phyloP scores from a whole-genome alignment of 2,888 invertebrate genomes.

The Eudasyphora cyanicolor region DNA sequence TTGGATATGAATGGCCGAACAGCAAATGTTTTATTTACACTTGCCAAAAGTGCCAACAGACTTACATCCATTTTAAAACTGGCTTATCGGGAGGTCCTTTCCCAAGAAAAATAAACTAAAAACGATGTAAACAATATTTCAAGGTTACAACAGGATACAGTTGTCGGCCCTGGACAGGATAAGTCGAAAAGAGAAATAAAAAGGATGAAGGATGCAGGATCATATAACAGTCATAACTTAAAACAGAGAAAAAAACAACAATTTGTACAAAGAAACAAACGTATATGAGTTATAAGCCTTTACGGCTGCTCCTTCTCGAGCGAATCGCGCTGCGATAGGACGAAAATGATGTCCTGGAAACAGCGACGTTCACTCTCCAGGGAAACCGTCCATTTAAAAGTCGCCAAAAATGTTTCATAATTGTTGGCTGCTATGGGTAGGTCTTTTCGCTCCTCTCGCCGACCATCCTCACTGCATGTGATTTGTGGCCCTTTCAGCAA shows the following conservation, averaged over 20 bases:
- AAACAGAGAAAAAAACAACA: not conserved
- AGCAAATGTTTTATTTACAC: not conserved
- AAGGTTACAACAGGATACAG: constrained; percentile 36
- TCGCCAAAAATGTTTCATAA: constrained; percentile 24
- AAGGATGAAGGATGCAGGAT: too few species aligned
- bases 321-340: not conserved
- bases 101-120: too few species aligned
- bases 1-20: not conserved
- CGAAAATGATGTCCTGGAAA: not conserved
- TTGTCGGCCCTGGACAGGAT: not conserved
- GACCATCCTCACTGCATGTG: not conserved
- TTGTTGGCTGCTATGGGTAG: not conserved
- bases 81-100: too few species aligned
- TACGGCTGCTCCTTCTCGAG: not conserved
- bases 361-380: not conserved
- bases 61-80: too few species aligned
- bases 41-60: not conserved
- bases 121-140: constrained; percentile 22
- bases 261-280: not conserved
- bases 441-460: not conserved
- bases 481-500: not conserved
- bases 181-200: not conserved
- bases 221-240: constrained; percentile 17
- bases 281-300: constrained; percentile 41
- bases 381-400: not conserved